Conservation (phyloP, 2,888 invertebrate genomes). For the Sclerodermus sp. region DNA sequence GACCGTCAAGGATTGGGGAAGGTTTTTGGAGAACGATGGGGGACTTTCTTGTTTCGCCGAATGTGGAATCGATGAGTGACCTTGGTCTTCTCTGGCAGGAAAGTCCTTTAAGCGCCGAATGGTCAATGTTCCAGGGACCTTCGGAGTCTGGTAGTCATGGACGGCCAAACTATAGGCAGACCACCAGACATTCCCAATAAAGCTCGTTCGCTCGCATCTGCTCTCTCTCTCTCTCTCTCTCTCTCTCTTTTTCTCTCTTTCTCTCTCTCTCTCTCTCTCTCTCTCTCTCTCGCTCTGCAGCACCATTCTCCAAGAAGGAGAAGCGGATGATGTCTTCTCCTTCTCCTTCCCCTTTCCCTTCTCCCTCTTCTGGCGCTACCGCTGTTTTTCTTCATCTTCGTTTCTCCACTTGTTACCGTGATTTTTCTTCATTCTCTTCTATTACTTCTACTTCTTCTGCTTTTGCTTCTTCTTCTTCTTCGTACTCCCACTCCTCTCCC, state of each 20-base stretch:
- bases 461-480: no score
- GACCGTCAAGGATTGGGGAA: no score
- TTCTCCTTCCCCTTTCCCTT: not conserved
- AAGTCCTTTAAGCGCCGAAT: constrained; percentile 49
- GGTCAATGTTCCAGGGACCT: constrained; percentile 54
- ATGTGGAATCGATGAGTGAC: no score
- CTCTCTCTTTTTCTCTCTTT: constrained; percentile 14
- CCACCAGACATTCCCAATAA: constrained; percentile 46
- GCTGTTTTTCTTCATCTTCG: constrained; percentile 1
- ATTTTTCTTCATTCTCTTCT: not conserved
- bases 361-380: not conserved
- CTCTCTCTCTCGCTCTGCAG: not conserved
- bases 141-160: constrained; percentile 45
- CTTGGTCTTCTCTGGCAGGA: no score
- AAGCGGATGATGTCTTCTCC: no score
- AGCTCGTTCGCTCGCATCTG: constrained; percentile 35
- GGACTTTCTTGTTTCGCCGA: no score
- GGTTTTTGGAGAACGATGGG: constrained; percentile 18
- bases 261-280: constrained; percentile 1
- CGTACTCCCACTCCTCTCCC: no score
- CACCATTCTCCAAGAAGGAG: no score
- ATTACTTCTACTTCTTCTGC: not conserved
- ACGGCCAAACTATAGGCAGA: constrained; percentile 43
- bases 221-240: constrained; percentile 15
- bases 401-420: constrained; percentile 1